A percentile compares a stretch with the other conserved stretches of the same genome.
phyloP scores from a whole-genome alignment of 1,140 invertebrate genomes.

The Drosophila leontia region DNA sequence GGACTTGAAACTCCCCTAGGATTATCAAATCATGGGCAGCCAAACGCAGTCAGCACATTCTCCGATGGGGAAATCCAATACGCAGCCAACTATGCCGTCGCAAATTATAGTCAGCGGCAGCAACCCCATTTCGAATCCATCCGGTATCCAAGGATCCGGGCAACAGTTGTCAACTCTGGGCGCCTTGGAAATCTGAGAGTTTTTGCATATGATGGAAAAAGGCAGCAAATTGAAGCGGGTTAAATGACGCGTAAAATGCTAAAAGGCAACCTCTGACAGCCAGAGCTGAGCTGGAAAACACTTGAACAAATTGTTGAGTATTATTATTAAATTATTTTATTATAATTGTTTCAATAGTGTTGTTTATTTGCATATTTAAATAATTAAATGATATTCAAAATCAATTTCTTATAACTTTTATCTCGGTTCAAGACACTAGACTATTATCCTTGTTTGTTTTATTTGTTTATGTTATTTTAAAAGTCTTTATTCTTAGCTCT shows the following conservation, averaged over 20 bases:
- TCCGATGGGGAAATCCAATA: conserved; percentile 29
- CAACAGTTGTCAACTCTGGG: conserved; percentile 59
- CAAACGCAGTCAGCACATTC: conserved; percentile 30
- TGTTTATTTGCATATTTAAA: neutral
- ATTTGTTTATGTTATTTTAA: neutral
- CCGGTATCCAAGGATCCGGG: conserved; percentile 21
- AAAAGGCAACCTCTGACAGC: conserved; percentile 33
- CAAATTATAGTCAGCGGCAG: conserved; percentile 43
- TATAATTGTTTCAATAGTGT: too few species aligned
- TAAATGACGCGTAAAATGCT: conserved; percentile 72
- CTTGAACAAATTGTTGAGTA: neutral
- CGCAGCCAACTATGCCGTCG: conserved; percentile 44
- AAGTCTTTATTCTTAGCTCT: neutral
- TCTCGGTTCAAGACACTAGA: neutral
- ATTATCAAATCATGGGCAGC: conserved; percentile 31
- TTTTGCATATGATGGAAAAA: conserved; percentile 40
- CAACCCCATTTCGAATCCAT: neutral
- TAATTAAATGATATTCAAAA: neutral
- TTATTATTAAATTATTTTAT: neutral
- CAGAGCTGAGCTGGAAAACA: neutral
- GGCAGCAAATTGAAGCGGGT: conserved; percentile 62
- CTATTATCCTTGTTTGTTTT: too few species aligned
- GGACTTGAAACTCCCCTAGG: neutral
- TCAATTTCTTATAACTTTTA: neutral
- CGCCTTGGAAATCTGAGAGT: conserved; percentile 27